Evolutionary conservation across 1,140 invertebrate species (phyloP).

Genomic region (Battus philenor): DNA sequence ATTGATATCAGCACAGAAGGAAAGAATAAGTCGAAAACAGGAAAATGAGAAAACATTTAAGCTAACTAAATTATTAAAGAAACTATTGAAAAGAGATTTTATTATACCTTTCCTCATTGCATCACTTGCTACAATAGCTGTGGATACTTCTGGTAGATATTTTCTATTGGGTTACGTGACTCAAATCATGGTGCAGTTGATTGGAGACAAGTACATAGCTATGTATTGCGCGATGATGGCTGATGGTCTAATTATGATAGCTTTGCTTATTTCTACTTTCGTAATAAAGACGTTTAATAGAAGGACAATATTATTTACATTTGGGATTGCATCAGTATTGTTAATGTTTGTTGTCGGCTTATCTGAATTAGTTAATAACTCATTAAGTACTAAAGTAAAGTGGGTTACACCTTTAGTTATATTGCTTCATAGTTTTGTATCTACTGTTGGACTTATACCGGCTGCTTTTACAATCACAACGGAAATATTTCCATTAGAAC

Average conservation of each 20-base stretch:
- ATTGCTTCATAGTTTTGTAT: constrained; percentile 28
- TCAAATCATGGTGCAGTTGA: constrained; percentile 36
- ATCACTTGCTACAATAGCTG: constrained; percentile 22
- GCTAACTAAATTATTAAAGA: background rate
- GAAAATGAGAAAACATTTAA: background rate
- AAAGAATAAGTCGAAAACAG: constrained; percentile 3
- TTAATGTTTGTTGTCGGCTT: constrained; percentile 35
- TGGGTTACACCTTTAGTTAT: constrained; percentile 31
- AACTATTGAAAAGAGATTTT: constrained; percentile 29
- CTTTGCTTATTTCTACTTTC: constrained; percentile 25
- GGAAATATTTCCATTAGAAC: constrained; percentile 41
- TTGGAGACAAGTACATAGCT: constrained; percentile 26
- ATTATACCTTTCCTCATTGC: constrained; percentile 31
- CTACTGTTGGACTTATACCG: constrained; percentile 34
- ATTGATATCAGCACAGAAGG: constrained; percentile 24
- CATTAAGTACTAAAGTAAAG: background rate
- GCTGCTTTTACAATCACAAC: constrained; percentile 30
- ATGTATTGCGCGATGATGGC: constrained; percentile 29
- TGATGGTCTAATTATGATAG: constrained; percentile 26
- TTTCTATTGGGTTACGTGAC: constrained; percentile 33
- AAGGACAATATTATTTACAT: constrained; percentile 28
- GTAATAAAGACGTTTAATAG: constrained; percentile 28
- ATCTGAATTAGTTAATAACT: constrained; percentile 19
- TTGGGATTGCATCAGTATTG: constrained; percentile 21
- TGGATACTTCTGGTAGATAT: constrained; percentile 34